phyloP scores from a whole-genome alignment of 2,888 invertebrate species.

The Troides aeacus region DNA sequence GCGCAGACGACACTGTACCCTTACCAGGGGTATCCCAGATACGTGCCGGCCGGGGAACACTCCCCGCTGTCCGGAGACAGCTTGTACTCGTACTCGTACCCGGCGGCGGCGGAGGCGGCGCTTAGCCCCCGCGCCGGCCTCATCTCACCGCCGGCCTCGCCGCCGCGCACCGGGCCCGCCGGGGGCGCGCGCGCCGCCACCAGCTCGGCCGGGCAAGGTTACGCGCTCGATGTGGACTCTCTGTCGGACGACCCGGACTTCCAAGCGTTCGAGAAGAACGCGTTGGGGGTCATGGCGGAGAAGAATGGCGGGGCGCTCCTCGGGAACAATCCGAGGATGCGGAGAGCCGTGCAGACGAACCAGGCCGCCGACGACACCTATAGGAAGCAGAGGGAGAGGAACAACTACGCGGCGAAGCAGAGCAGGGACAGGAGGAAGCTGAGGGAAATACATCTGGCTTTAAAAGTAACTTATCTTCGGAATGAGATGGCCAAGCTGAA shows the following conservation, averaged over 20 bases:
- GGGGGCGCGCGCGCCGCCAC: background rate
- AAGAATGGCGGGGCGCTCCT: slow-evolving; percentile 80
- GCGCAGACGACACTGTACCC: slow-evolving; percentile 19
- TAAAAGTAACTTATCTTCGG: slow-evolving; percentile 88
- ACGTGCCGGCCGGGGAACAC: slow-evolving; percentile 34
- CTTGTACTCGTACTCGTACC: slow-evolving; percentile 32
- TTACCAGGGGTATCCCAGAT: slow-evolving; percentile 30
- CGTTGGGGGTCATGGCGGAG: slow-evolving; percentile 83
- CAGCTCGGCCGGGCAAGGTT: slow-evolving; percentile 89
- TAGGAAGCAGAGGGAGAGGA: slow-evolving; percentile 92
- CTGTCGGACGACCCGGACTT: slow-evolving; percentile 81
- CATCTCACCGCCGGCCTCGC: slow-evolving; percentile 67
- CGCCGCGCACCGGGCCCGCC: slow-evolving; percentile 80
- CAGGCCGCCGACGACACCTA: slow-evolving; percentile 87
- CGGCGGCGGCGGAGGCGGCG: background rate
- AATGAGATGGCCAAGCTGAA: slow-evolving; percentile 52
- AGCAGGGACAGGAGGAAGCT: slow-evolving; percentile 93
- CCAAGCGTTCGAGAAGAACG: slow-evolving; percentile 84
- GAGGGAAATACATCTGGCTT: slow-evolving; percentile 95
- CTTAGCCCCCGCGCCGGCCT: slow-evolving; percentile 14
- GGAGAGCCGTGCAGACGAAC: slow-evolving; percentile 72
- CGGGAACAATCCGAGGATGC: slow-evolving; percentile 85
- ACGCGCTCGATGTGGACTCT: slow-evolving; percentile 51
- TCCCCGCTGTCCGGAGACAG: slow-evolving; percentile 36
- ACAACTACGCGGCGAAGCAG: slow-evolving; percentile 97